Base-by-base conservation (phyloP, 2,797 vertebrate genomes). In the Coracias cyanogaster region DNA sequence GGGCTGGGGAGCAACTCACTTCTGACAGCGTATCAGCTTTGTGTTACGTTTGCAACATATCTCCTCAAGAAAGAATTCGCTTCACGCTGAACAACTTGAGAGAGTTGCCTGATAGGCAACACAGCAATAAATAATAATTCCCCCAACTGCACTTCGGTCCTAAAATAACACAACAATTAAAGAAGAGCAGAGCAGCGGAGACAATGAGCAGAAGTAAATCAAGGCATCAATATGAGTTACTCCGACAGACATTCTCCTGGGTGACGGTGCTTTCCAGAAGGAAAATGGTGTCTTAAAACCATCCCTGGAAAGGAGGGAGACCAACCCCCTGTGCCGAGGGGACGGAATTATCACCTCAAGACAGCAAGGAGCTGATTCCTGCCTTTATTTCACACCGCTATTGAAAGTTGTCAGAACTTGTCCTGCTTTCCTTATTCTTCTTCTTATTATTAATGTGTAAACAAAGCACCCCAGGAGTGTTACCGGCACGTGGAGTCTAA, bases 401-500 rank as follows among this genome's bases (percentile, higher is more conserved):
- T 17, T 43, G 74, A 82, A 96, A 97, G 91, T 92, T 97, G 96
- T 88, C 96, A 91, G 95, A 96, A 96, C 97, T 95, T 89, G 96
- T 92, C 95, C 97, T 82, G 84, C 74, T 95, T 96, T 95, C 86
- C 55, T 87, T 92, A 89, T 96, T 83, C 6, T 87, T 71, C 94
- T 82, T 84, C 80, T 90, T 82, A 85, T 95, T 96, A 92, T 94
- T 93, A 83, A 85, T 39, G 73, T 88, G 97, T 76, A 94, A 95
- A 96, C 90, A 94, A 96, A 95, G 91, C 86, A 55, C 80, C 91
- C 94, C 94, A 6, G 97, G 96, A 97, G 95, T 12, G 46, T 86
- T 91, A 54, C 86, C 20, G 25, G 97, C 89, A 82, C 82, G 39
- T 41, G n/a, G 89, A 93, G 69, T 82, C 93, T 58, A 54, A 80